A percentile compares a stretch with the other conserved stretches of the same genome.
These are phyloP conservation scores for Mesitornis unicolor DNA, from an alignment of 2,113 vertebrate genomes.

Conservation along the genomic window DNA sequence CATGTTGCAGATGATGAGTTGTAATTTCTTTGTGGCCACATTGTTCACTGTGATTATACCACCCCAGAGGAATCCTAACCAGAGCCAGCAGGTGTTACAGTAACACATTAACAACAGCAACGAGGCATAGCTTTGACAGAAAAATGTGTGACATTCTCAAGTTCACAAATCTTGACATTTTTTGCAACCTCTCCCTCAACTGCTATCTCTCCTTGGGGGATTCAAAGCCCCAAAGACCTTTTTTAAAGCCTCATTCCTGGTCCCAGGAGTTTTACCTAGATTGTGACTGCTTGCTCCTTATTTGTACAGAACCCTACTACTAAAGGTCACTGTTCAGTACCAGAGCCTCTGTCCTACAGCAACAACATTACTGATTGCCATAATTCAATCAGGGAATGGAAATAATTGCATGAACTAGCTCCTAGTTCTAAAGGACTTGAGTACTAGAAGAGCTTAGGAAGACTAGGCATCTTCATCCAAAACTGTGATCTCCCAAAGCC, in stretches of 20 bases:
- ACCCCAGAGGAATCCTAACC: not conserved
- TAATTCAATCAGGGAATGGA: not conserved
- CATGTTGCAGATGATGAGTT: not conserved
- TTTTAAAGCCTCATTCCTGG: not conserved
- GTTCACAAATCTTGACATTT: not conserved
- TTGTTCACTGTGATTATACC: constrained; percentile 15
- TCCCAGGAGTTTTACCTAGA: not conserved
- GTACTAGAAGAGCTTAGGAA: not conserved
- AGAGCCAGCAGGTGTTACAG: constrained; percentile 14
- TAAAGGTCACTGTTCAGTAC: not conserved
- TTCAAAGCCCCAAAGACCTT: not conserved
- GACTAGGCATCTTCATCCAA: not conserved
- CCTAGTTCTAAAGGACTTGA: not conserved
- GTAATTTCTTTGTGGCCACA: not conserved
- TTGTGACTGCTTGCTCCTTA: not conserved
- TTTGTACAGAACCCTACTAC: not conserved
- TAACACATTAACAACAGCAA: not conserved
- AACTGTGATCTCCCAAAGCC: not conserved
- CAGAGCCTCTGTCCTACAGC: not conserved
- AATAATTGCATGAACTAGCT: not conserved
- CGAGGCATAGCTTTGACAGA: not conserved
- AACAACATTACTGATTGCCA: not conserved
- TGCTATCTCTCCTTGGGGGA: not conserved
- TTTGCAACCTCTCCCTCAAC: not conserved
- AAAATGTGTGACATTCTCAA: not conserved